A percentile compares a stretch with the other conserved stretches of the same genome.
These are phyloP conservation scores for Drosophila suzukii DNA, from an alignment of 1,140 invertebrate genomes.

Conservation along the genomic window DNA sequence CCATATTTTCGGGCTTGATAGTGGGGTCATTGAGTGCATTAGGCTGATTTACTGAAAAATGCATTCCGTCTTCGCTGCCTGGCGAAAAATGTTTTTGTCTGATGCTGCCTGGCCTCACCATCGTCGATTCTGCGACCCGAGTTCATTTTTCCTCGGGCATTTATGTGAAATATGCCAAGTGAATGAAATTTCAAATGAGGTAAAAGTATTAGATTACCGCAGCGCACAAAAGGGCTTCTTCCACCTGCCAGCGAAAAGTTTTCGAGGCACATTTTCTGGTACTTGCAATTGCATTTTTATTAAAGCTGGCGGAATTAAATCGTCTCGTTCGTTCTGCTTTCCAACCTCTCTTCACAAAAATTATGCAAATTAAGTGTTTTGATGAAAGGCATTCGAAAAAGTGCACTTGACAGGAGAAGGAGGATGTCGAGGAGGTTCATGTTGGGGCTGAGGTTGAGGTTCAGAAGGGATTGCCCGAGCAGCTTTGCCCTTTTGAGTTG, in stretches of 20 bases:
- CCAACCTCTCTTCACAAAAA: constrained; percentile 59
- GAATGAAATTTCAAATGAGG: constrained; percentile 73
- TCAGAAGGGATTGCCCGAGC: constrained; percentile 14
- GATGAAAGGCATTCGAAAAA: constrained; percentile 75
- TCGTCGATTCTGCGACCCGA: constrained; percentile 9
- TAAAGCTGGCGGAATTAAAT: constrained; percentile 77
- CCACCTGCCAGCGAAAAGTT: constrained; percentile 12
- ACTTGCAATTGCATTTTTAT: constrained; percentile 62
- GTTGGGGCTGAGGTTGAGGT: background rate
- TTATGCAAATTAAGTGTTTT: constrained; percentile 81
- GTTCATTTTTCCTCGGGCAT: constrained; percentile 24
- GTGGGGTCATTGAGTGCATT: constrained; percentile 68
- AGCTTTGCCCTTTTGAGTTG: constrained; percentile 53
- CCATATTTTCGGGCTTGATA: constrained; percentile 34
- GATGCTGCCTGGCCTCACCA: constrained; percentile 20
- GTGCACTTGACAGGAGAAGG: constrained; percentile 59
- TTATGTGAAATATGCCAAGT: constrained; percentile 63
- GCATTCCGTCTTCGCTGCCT: constrained; percentile 43
- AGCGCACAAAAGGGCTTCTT: constrained; percentile 44
- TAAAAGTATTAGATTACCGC: constrained; percentile 72
- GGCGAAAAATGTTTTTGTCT: constrained; percentile 35
- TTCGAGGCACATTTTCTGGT: constrained; percentile 44
- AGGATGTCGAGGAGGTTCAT: constrained; percentile 8
- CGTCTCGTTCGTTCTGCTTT: constrained; percentile 33
- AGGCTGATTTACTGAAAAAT: constrained; percentile 70